phyloP scores from a whole-genome alignment of 2,113 vertebrate genomes.

The Fukomys damarensis region DNA sequence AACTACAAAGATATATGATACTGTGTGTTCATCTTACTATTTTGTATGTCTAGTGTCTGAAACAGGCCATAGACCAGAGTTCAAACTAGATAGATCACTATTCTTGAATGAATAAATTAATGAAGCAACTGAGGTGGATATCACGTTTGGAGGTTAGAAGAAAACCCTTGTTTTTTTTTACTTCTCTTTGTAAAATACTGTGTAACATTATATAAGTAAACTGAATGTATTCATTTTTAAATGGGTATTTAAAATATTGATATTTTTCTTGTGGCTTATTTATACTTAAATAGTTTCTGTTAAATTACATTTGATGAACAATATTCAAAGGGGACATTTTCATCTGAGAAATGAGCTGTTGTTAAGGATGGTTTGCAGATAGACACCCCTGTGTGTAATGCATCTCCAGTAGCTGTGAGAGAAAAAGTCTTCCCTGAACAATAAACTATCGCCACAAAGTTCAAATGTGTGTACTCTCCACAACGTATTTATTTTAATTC shows the following conservation, averaged over 20 bases:
- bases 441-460: background rate
- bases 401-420: background rate
- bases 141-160: background rate
- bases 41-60: background rate
- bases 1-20: background rate
- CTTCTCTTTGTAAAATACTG: background rate
- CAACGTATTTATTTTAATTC: background rate
- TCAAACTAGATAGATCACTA: background rate
- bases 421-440: background rate
- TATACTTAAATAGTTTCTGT: background rate
- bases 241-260: background rate
- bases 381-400: background rate
- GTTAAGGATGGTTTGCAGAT: background rate
- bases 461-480: background rate
- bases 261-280: background rate
- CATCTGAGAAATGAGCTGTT: background rate
- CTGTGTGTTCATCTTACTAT: background rate
- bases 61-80: background rate
- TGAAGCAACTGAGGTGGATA: background rate
- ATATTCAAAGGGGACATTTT: background rate
- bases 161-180: background rate
- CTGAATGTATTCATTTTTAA: background rate
- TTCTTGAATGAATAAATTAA: background rate
- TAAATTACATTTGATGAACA: background rate
- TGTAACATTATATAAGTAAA: background rate